Base-by-base conservation (phyloP, 2,113 vertebrate species). In the Elgaria multicarinata region DNA sequence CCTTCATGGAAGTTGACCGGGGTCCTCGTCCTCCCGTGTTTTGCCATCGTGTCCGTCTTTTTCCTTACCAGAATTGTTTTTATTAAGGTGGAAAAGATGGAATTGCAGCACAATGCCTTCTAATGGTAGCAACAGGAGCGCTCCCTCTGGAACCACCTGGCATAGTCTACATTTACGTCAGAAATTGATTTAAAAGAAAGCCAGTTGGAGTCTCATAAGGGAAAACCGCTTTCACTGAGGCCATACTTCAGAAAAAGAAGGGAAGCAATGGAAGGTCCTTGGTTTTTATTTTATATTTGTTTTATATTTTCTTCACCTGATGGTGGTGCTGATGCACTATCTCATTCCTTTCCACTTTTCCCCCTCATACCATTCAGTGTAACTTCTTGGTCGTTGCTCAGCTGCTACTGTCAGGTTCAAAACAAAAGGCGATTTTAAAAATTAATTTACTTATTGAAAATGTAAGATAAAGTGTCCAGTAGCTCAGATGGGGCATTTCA, bases 221-320 rank as follows among this genome's bases (percentile, higher is more conserved):
- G 36, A 82, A 20, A 76, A 26, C 22, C 39, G 46, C 33, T 36
- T 64, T 58, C n/a, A 14, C n/a, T n/a, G 3, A 8, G 14, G 5
- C 6, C 8, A 82, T 22, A 1, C 2, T 24, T 9, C 79, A 5
- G 0, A 5, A 75, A 55, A 24, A 6, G 36, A 90, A 42, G 39
- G 2, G 0, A 3, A 13, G 0, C 0, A 2, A 2, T 4, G 2
- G 46, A 85, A 33, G 31, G 26, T 18, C 14, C 2, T 20, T 39
- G 39, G 31, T 5, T 53, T 77, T 66, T 9, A 76, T 93, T 92
- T 89, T n/a, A n/a, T n/a, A n/a, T n/a, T n/a, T 84, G 33, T 90
- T 74, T 53, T 81, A 24, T 13, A 0, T 90, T 93, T 91, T 28
- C 0, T 39, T 96, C 97, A 95, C 96, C 80, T 91, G 97, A 92